phyloP scores from a whole-genome alignment of 2,113 vertebrate genomes.

The Pao palembangensis region DNA sequence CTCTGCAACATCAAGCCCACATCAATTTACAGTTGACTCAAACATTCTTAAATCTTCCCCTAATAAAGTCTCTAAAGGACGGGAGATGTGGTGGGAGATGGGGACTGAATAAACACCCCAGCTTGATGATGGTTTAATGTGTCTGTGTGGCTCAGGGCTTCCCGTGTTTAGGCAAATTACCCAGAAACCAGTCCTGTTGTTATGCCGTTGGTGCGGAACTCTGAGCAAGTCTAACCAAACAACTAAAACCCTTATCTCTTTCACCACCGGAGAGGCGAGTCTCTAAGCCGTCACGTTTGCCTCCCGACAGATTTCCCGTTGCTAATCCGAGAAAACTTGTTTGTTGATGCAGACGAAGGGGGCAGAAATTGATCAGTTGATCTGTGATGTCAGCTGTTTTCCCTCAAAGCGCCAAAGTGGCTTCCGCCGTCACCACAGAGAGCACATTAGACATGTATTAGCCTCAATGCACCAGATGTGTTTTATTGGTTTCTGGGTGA shows the following conservation, averaged over 20 bases:
- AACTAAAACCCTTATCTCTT: constrained; percentile 22
- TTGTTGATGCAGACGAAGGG: constrained; percentile 29
- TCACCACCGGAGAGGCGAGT: too few relatives aligned
- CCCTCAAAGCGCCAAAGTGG: not conserved
- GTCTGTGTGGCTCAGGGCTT: constrained; percentile 9
- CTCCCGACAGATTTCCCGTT: constrained; percentile 21
- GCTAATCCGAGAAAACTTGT: constrained; percentile 25
- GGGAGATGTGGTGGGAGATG: constrained; percentile 7
- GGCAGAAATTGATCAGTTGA: constrained; percentile 20
- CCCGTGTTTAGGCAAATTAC: constrained; percentile 37
- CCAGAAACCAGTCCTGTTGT: constrained; percentile 27
- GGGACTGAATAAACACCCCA: constrained; percentile 22
- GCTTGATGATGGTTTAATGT: not conserved
- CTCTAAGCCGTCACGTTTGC: constrained; percentile 37
- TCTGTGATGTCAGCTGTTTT: constrained; percentile 1
- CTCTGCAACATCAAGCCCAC: constrained; percentile 12
- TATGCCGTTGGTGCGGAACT: constrained; percentile 40
- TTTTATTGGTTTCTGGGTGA: constrained; percentile 45
- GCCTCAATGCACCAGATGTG: constrained; percentile 22
- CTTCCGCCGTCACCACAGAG: constrained; percentile 13
- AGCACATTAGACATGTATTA: constrained; percentile 18
- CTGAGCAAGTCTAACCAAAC: constrained; percentile 11
- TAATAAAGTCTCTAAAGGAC: constrained; percentile 13
- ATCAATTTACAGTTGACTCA: constrained; percentile 6
- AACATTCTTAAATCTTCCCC: not conserved